Evolutionary conservation across 2,113 vertebrate species (phyloP).

Genomic region (Petaurus breviceps): DNA sequence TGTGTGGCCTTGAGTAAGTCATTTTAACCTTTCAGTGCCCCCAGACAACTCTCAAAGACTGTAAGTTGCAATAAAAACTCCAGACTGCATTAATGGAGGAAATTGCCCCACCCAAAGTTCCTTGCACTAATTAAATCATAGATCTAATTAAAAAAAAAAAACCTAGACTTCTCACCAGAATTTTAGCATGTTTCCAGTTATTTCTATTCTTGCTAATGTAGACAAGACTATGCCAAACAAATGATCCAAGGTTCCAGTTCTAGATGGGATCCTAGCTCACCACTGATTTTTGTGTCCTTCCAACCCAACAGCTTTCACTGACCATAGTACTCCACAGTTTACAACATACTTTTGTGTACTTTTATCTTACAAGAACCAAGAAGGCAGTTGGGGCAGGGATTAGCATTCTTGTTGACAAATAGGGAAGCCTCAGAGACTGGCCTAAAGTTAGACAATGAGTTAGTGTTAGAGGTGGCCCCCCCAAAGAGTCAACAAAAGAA

Average conservation of each 20-base stretch:
- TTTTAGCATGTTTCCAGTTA: not conserved
- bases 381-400: not conserved
- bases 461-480: not conserved
- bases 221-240: not conserved
- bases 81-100: not conserved
- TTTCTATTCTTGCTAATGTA: not conserved
- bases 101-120: not conserved
- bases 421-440: not conserved
- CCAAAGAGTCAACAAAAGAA: not conserved
- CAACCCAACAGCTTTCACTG: not conserved
- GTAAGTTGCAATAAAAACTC: not conserved
- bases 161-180: not conserved
- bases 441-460: no score
- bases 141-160: not conserved
- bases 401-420: not conserved
- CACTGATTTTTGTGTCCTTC: not conserved
- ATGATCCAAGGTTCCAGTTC: not conserved
- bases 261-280: not conserved
- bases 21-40: not conserved
- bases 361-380: not conserved
- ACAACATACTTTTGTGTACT: not conserved
- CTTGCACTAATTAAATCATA: not conserved
- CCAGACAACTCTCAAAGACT: not conserved
- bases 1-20: not conserved
- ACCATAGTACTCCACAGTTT: not conserved